phyloP scores from a whole-genome alignment of 2,888 invertebrate genomes.

The Encarsia formosa region DNA sequence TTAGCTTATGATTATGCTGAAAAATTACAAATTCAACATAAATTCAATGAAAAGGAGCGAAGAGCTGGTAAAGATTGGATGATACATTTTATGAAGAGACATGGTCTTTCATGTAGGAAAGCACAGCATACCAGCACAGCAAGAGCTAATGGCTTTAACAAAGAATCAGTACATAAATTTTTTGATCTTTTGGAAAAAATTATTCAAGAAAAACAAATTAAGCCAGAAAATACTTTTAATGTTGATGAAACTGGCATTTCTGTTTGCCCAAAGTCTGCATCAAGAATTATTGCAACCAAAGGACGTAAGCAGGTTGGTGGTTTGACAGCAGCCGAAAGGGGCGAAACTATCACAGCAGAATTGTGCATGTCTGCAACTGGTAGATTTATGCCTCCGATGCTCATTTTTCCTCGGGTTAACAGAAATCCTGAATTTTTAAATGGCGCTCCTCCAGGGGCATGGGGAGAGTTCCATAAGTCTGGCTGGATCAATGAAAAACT shows the following conservation, averaged over 20 bases:
- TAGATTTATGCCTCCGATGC: conserved; percentile 20
- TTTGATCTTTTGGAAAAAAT: neutral
- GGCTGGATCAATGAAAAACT: conserved; percentile 1
- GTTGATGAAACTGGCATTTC: conserved; percentile 40
- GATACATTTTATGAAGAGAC: no score
- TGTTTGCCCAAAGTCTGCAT: conserved; percentile 32
- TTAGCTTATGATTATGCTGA: conserved; percentile 7
- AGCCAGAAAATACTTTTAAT: conserved; percentile 29
- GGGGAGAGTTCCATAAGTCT: conserved; percentile 20
- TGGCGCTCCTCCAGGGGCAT: conserved; percentile 6
- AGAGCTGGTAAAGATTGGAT: no score
- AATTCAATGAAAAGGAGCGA: neutral
- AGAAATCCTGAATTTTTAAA: conserved; percentile 13
- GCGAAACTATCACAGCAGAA: conserved; percentile 33
- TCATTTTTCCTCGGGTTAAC: conserved; percentile 10
- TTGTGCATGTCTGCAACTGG: conserved; percentile 35
- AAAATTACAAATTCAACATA: neutral
- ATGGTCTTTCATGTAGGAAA: no score
- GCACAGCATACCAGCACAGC: no score
- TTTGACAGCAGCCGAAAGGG: conserved; percentile 37
- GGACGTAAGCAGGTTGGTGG: conserved; percentile 35
- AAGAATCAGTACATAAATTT: no score
- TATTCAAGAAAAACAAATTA: neutral
- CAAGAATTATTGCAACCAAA: conserved; percentile 35
- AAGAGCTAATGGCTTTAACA: no score